These are phyloP conservation scores for Parochlus steinenii DNA, from an alignment of 2,888 invertebrate species.

Conservation along the genomic window DNA sequence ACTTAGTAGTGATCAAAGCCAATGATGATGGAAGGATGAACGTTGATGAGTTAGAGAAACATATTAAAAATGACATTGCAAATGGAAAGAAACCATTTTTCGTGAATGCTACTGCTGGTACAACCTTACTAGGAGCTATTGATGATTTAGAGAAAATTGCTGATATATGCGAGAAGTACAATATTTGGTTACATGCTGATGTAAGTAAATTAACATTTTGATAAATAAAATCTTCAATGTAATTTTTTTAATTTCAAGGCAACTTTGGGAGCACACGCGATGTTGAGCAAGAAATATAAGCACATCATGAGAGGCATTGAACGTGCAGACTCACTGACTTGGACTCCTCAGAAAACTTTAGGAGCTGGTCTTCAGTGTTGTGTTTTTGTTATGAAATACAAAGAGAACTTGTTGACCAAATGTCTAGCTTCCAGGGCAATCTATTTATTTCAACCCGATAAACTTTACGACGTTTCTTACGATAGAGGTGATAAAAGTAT, in stretches of 20 bases:
- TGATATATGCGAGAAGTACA: constrained; percentile 46
- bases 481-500: constrained; percentile 77
- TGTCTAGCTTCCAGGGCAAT: constrained; percentile 55
- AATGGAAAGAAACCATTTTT: constrained; percentile 31
- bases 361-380: constrained; percentile 61
- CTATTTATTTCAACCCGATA: constrained; percentile 71
- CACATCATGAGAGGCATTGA: constrained; percentile 33
- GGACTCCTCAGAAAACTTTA: constrained; percentile 78
- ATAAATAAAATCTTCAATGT: too few species aligned
- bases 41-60: constrained; percentile 29
- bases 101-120: constrained; percentile 59
- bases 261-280: constrained; percentile 60
- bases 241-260: too few species aligned
- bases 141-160: constrained; percentile 55
- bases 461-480: constrained; percentile 62
- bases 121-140: constrained; percentile 70
- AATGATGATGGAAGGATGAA: constrained; percentile 37
- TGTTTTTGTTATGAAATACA: constrained; percentile 8
- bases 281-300: constrained; percentile 47
- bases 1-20: constrained; percentile 33
- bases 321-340: constrained; percentile 56
- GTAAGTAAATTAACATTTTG: too few species aligned
- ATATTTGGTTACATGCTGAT: constrained; percentile 71
- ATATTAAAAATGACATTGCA: constrained; percentile 23
- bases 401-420: constrained; percentile 41